Evolutionary conservation across 2,888 invertebrate species (phyloP).

Genomic region (Dexiosoma caninum): DNA sequence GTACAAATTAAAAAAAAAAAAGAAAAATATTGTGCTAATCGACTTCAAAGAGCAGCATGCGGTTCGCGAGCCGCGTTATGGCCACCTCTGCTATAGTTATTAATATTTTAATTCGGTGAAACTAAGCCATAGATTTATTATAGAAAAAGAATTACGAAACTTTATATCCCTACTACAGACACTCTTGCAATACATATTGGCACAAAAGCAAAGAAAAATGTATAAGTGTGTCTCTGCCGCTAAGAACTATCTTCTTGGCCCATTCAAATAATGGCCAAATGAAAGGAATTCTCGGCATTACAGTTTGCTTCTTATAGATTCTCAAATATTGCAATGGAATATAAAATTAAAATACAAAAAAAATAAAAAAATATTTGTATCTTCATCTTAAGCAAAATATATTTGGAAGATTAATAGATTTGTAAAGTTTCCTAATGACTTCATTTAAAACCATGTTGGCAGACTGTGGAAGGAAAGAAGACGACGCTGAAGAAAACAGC

Average conservation of each 20-base stretch:
- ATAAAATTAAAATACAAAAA: background rate
- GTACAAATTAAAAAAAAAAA: too few species aligned
- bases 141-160: constrained; percentile 2
- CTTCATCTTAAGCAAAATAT: constrained; percentile 47
- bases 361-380: constrained; percentile 25
- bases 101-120: background rate
- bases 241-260: background rate
- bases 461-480: constrained; percentile 15
- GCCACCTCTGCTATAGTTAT: background rate
- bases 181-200: background rate
- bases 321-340: constrained; percentile 9
- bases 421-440: constrained; percentile 63
- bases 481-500: background rate
- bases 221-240: background rate
- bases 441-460: constrained; percentile 59
- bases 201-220: too few species aligned
- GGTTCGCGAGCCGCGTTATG: too few species aligned
- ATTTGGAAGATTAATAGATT: constrained; percentile 62
- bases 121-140: constrained; percentile 29
- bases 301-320: constrained; percentile 16
- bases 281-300: background rate
- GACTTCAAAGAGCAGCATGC: too few species aligned
- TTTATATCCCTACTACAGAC: constrained; percentile 19
- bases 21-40: too few species aligned
- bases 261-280: background rate